Evolutionary conservation across 2,888 invertebrate species (phyloP), one percentile per base, ranked within the genome.

Genomic region (Cantharis nigra): DNA sequence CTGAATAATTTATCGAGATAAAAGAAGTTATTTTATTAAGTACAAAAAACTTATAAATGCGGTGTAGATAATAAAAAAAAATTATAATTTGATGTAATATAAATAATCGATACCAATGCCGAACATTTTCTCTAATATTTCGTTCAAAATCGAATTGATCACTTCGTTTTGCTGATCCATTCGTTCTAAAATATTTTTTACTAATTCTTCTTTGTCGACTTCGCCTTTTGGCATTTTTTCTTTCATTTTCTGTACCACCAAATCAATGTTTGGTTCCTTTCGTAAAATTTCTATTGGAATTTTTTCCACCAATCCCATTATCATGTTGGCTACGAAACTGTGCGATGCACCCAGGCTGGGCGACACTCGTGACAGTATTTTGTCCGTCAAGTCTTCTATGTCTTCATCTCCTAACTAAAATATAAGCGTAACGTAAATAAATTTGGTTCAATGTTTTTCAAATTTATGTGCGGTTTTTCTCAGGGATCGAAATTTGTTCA

Each of bases 31-130:
- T 63, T 67, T 49, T 74, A 65, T 76, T 74, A 74, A 75, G 72
- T 64, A 77, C 73, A 70, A 67, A 72, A 71, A 70, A 70, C 77
- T 72, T 69, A 20, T 72, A 13, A 64, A 63, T 70, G 16, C 64
- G 63, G 26, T 72, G 11, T 69, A 33, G 30, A 73, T 28, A 69
- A 30, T 23, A 30, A 76, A n/a, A 65, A 62, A 20, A 75, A 76
- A 49, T 74, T 72, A 77, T 64, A 78, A 70, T 76, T 85, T 83
- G 71, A 85, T 83, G 71, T 84, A 83, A 83, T 83, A 86, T 69
- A 87, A 80, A 80, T 84, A 86, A 81, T 87, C 87, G 9, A 87
- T 82, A 64, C 87, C 87, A 4, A 71, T 80, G 23, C 83, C 86
- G 78, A 82, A 88, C 11, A 87, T 86, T 33, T 80, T 80, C 73